Evolutionary conservation across 2,888 invertebrate genomes (phyloP).

Genomic region (Noctua comes): DNA sequence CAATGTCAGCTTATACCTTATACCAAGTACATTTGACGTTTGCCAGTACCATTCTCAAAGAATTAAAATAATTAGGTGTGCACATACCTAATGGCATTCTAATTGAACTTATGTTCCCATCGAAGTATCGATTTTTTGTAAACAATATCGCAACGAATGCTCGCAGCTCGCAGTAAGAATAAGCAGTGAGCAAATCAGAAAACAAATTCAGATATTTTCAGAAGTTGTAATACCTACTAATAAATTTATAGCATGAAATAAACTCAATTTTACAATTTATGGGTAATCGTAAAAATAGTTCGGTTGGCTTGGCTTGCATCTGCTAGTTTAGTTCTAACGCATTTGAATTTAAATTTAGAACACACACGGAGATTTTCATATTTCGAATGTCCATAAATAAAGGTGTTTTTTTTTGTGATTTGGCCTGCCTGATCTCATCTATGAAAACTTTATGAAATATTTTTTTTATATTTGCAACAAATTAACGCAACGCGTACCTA

Average conservation of each 20-base stretch:
- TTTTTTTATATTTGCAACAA: background rate
- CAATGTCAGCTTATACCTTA: background rate
- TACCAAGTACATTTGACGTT: background rate
- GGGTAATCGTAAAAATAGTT: constrained; percentile 71
- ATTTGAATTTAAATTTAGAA: constrained; percentile 63
- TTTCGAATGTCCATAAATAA: constrained; percentile 39
- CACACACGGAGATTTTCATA: constrained; percentile 54
- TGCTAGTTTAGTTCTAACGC: constrained; percentile 56
- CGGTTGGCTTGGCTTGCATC: constrained; percentile 65
- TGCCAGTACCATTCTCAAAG: background rate
- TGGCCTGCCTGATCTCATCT: background rate
- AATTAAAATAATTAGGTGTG: background rate
- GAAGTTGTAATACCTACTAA: background rate
- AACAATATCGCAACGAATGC: constrained; percentile 19
- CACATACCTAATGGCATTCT: background rate
- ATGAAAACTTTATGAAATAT: background rate
- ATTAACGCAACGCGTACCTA: background rate
- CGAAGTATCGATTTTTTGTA: constrained; percentile 17
- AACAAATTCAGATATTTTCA: constrained; percentile 31
- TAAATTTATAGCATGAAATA: constrained; percentile 35
- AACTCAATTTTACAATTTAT: constrained; percentile 46
- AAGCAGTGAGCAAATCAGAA: constrained; percentile 10
- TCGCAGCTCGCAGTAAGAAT: constrained; percentile 14
- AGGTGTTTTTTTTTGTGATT: constrained; percentile 1
- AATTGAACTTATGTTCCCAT: constrained; percentile 6